Evolutionary conservation across 2,797 vertebrate species (phyloP).

Genomic region (Mormyrus proboscirostris): DNA sequence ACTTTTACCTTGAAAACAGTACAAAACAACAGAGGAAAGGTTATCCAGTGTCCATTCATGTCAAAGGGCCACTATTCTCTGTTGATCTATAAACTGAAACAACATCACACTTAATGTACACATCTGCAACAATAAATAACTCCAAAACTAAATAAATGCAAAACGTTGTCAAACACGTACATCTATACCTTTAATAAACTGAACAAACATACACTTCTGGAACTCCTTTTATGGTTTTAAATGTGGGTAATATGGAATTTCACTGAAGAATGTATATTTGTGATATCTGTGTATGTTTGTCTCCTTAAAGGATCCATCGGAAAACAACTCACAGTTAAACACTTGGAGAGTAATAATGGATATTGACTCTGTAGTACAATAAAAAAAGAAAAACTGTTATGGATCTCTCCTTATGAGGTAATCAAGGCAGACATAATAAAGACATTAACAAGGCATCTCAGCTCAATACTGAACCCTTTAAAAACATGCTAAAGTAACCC

Average conservation of each 20-base stretch:
- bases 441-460: neutral
- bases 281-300: neutral
- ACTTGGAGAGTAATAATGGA: neutral
- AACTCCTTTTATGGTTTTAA: neutral
- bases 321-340: neutral
- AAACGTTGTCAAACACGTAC: neutral
- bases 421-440: neutral
- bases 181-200: neutral
- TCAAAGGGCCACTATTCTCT: conserved; percentile 23
- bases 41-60: conserved; percentile 54
- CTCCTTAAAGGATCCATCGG: neutral
- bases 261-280: neutral
- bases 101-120: conserved; percentile 14
- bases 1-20: conserved; percentile 57
- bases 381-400: neutral
- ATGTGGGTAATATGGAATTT: neutral
- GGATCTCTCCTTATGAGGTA: neutral
- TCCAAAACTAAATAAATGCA: neutral
- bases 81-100: conserved; percentile 41
- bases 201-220: neutral
- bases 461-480: neutral
- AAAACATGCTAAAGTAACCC: neutral
- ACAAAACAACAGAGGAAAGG: conserved; percentile 58
- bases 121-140: neutral
- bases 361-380: neutral